phyloP scores from a whole-genome alignment of 2,113 vertebrate species.

The Neotoma lepida region DNA sequence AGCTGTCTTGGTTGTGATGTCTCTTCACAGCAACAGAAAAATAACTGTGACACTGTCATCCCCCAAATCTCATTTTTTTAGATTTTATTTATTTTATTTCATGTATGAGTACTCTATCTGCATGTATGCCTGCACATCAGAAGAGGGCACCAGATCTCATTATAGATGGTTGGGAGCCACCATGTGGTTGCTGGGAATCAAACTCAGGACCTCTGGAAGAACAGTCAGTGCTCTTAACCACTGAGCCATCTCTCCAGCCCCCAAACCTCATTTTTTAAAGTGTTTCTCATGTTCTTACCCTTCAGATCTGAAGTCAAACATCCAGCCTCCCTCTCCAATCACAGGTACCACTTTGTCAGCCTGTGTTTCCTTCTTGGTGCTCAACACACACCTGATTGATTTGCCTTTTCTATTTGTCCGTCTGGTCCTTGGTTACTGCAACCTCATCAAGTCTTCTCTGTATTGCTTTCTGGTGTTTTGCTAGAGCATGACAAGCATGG shows the following conservation, averaged over 20 bases:
- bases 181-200: too few species aligned
- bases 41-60: not conserved
- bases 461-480: not conserved
- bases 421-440: not conserved
- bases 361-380: not conserved
- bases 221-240: too few species aligned
- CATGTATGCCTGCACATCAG: too few species aligned
- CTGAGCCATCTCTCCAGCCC: too few species aligned
- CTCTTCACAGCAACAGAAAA: not conserved
- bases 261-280: not conserved
- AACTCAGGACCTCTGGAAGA: too few species aligned
- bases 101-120: too few species aligned
- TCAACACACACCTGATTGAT: not conserved
- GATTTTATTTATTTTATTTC: too few species aligned
- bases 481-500: not conserved
- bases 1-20: not conserved
- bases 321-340: not conserved
- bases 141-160: too few species aligned
- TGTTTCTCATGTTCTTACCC: not conserved
- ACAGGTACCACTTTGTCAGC: accelerated
- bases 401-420: not conserved
- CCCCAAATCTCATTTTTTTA: too few species aligned
- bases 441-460: not conserved
- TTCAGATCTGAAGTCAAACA: not conserved
- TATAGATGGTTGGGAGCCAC: too few species aligned